A percentile compares a stretch with the other conserved stretches of the same genome.
Conservation (phyloP, 2,888 invertebrate species). For the Drosophila peninsularis region DNA sequence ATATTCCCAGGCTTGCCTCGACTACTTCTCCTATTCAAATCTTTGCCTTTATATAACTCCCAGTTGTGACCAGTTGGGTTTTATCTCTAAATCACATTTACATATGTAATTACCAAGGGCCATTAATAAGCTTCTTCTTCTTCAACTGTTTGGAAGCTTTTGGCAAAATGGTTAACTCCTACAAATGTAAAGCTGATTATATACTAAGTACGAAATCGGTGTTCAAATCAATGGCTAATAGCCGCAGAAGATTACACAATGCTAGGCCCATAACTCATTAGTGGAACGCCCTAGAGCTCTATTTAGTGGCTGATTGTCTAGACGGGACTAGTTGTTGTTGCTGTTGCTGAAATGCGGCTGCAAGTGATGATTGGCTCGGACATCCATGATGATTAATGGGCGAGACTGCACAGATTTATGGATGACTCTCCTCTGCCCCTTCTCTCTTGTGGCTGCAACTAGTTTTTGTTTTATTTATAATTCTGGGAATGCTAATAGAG, state of each 20-base stretch:
- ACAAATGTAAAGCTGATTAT: constrained; percentile 59
- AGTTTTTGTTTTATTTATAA: constrained; percentile 34
- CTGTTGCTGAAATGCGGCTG: constrained; percentile 54
- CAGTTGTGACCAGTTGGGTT: constrained; percentile 2
- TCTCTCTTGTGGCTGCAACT: constrained; percentile 17
- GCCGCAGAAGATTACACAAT: constrained; percentile 61
- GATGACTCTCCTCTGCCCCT: constrained; percentile 34
- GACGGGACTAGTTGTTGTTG: constrained; percentile 51
- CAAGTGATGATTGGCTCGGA: constrained; percentile 77
- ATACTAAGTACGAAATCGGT: constrained; percentile 58
- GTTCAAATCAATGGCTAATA: constrained; percentile 58
- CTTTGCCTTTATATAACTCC: constrained; percentile 22
- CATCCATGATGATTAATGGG: constrained; percentile 77
- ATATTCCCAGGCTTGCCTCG: constrained; percentile 28
- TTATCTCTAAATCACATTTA: constrained; percentile 45
- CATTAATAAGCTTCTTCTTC: constrained; percentile 26
- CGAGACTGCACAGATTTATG: constrained; percentile 67
- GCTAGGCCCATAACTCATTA: constrained; percentile 70
- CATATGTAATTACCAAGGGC: constrained; percentile 53
- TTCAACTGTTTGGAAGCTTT: constrained; percentile 22
- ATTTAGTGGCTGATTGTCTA: constrained; percentile 61
- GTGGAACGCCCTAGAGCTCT: constrained; percentile 65
- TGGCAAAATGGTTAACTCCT: constrained; percentile 31
- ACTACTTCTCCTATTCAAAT: neutral
- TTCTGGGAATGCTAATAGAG: constrained; percentile 78